Base-by-base conservation (phyloP, 2,888 invertebrate species). In the Ormyrus thymus region DNA sequence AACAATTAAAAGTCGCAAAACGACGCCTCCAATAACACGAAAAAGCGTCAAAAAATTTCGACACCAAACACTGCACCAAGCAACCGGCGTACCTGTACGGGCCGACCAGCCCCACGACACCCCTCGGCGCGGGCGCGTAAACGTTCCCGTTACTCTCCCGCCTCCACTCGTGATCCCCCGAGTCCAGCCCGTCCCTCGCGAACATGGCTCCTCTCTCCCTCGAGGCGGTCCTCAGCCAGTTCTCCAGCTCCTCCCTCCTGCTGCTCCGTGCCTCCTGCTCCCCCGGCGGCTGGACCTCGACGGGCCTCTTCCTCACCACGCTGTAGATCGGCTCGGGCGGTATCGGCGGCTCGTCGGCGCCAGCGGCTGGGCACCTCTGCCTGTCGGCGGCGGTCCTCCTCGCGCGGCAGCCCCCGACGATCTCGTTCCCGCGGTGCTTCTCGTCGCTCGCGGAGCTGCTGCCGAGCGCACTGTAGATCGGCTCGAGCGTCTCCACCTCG, bases 61-160 rank as follows among this genome's bases (percentile, higher is more conserved):
- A 29, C 29, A 29, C 29, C 3, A 29, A 4, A 4, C 29, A 29
- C 29, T 29, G 29, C 29, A 29, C 29, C 4, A 4, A 29, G 4
- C 4, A 29, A 29, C 29, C 29, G 29, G 3, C 83, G 81, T 76
- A 88, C 87, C 79, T 86, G 58, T 88, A 89, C 0, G 89, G 88
- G 0, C 87, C 88, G 0, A 88, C 88, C 56, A 89, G 84, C 2
- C 89, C 89, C 8, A 88, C 85, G 29, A 89, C 83, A 1, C 89
- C 89, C 15, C 86, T 82, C 0, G 89, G 87, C 15, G 85, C 58
- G 43, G 85, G 83, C 6, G 82, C 29, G 29, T 29, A 65, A 4
- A 65, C 46, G 56, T 48, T 65, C 9, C 10, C 48, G 1, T 11
- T 9, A 11, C 0, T 29, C 10, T 51, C 73, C 53, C 59, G 46